These are phyloP conservation scores for Drosophila pseudoobscura DNA, from an alignment of 1,140 invertebrate genomes.

Conservation along the genomic window DNA sequence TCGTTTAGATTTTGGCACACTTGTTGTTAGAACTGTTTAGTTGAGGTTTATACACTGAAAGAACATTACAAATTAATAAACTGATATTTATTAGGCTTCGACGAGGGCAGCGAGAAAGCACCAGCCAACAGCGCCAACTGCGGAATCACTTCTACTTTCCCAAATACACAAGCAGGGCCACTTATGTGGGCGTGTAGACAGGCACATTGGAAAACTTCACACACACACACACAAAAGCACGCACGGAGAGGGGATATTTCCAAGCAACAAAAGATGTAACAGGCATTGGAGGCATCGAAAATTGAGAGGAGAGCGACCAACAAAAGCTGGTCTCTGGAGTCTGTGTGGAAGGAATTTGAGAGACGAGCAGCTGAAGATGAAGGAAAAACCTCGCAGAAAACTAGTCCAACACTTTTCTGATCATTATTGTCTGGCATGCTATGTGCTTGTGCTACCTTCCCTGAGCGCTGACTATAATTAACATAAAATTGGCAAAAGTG, in stretches of 20 bases:
- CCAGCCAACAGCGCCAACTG: slow-evolving; percentile 29
- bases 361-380: slow-evolving; percentile 39
- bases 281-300: slow-evolving; percentile 41
- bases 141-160: slow-evolving; percentile 73
- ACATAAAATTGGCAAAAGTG: slow-evolving; percentile 50
- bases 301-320: slow-evolving; percentile 49
- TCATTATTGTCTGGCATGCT: no score
- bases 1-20: slow-evolving; percentile 1
- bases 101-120: slow-evolving; percentile 29
- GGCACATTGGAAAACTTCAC: slow-evolving; percentile 73
- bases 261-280: slow-evolving; percentile 78
- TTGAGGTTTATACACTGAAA: no score
- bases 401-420: no score
- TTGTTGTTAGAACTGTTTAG: slow-evolving; percentile 12
- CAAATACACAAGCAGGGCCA: slow-evolving; percentile 57
- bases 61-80: slow-evolving; percentile 38
- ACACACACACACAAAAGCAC: slow-evolving; percentile 32
- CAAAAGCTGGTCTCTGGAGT: slow-evolving; percentile 19
- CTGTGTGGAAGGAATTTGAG: slow-evolving; percentile 28
- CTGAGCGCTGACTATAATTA: slow-evolving; percentile 24
- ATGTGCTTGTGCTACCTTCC: no score
- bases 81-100: slow-evolving; percentile 1
- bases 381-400: not conserved
- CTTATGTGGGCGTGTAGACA: slow-evolving; percentile 77
- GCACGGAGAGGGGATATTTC: slow-evolving; percentile 44